Evolutionary conservation across 2,113 vertebrate species (phyloP).

Genomic region (Dinomys branickii): DNA sequence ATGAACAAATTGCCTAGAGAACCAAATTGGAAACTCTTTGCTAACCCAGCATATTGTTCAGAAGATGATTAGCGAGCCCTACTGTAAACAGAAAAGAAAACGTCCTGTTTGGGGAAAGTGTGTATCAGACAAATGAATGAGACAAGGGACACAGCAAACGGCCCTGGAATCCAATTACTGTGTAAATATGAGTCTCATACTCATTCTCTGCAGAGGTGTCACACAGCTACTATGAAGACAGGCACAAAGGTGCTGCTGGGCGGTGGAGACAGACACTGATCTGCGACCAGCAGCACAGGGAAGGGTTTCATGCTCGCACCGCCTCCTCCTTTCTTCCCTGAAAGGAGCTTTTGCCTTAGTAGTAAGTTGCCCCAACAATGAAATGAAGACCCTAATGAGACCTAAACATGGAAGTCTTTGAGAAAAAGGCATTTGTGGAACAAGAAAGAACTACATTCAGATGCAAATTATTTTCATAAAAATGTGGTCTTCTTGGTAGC

Average conservation of each 20-base stretch:
- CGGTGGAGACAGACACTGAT: not conserved
- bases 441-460: not conserved
- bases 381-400: not conserved
- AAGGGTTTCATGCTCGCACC: not conserved
- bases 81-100: not conserved
- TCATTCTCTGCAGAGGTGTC: not conserved
- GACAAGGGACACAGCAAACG: not conserved
- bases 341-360: not conserved
- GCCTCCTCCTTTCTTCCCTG: not conserved
- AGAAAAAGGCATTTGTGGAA: not conserved
- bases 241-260: not conserved
- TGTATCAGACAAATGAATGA: not conserved
- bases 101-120: not conserved
- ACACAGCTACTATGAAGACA: not conserved
- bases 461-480: conserved; percentile 22
- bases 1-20: not conserved
- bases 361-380: not conserved
- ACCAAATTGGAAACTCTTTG: conserved; percentile 5
- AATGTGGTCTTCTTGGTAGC: not conserved
- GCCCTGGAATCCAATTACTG: not conserved
- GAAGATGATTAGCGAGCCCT: not conserved
- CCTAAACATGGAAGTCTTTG: not conserved
- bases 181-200: not conserved
- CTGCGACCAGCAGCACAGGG: fast-evolving
- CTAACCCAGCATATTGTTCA: not conserved